Evolutionary conservation across 2,888 invertebrate species (phyloP).

Genomic region (Hymenopus coronatus): DNA sequence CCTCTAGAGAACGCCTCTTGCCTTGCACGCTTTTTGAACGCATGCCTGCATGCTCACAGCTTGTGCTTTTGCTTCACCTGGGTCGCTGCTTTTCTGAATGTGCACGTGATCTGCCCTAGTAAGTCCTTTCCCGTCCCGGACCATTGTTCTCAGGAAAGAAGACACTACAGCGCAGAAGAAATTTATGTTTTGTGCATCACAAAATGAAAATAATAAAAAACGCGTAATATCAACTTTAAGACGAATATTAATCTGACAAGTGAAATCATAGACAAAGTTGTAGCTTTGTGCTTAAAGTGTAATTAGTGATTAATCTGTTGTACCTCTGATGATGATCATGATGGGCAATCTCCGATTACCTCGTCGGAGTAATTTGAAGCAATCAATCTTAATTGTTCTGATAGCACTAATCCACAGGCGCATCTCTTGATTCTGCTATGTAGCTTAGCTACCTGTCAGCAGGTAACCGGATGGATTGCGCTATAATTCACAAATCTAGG

Average conservation of each 20-base stretch:
- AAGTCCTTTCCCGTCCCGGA: neutral
- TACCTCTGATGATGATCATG: neutral
- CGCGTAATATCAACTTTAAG: too few species aligned
- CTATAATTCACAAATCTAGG: neutral
- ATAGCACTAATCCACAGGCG: neutral
- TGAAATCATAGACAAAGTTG: neutral
- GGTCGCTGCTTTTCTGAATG: neutral
- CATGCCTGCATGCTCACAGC: neutral
- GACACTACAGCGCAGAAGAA: neutral
- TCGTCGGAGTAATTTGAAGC: neutral
- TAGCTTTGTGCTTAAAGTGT: neutral
- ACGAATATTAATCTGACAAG: too few species aligned
- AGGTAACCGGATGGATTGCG: neutral
- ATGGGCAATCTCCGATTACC: neutral
- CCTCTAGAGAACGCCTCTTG: neutral
- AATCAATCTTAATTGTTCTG: neutral
- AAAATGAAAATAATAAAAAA: too few species aligned
- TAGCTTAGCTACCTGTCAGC: neutral
- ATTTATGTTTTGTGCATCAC: too few species aligned
- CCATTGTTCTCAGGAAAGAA: neutral
- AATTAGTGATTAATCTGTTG: neutral
- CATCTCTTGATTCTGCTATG: neutral
- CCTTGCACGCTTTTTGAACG: neutral
- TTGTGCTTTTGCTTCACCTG: neutral
- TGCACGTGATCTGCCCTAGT: neutral